A percentile compares a stretch with the other conserved stretches of the same genome.
These are phyloP conservation scores for Chalcosyrphus nemorum DNA, from an alignment of 2,888 invertebrate species.

Conservation along the genomic window DNA sequence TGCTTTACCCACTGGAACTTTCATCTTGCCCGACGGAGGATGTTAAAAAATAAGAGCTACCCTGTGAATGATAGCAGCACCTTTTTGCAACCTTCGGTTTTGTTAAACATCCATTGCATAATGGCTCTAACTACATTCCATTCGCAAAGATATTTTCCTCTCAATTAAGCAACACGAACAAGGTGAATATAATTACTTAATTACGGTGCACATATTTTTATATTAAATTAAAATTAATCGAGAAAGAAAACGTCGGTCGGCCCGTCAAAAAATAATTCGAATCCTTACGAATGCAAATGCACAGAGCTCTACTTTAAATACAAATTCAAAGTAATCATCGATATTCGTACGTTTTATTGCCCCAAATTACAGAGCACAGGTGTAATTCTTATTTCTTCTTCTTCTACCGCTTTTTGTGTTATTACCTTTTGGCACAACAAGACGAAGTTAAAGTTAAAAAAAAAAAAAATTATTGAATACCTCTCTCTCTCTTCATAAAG, in stretches of 20 bases:
- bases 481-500: background rate
- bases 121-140: too few species aligned
- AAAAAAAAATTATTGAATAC: slow-evolving; percentile 12
- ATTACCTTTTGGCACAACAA: background rate
- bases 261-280: background rate
- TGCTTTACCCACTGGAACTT: background rate
- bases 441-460: background rate
- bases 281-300: background rate
- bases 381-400: slow-evolving; percentile 23
- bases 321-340: slow-evolving; percentile 15
- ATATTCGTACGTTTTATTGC: slow-evolving; percentile 57
- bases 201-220: background rate
- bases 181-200: background rate
- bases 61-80: too few species aligned
- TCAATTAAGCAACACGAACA: background rate
- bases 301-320: background rate
- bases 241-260: too few species aligned
- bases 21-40: background rate
- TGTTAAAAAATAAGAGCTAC: background rate
- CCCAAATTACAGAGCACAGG: slow-evolving; percentile 53
- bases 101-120: too few species aligned
- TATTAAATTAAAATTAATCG: background rate
- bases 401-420: background rate
- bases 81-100: too few species aligned
- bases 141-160: too few species aligned